A percentile compares a stretch with the other conserved stretches of the same genome.
phyloP scores from a whole-genome alignment of 2,797 vertebrate species.

The Sebastolobus alascanus region DNA sequence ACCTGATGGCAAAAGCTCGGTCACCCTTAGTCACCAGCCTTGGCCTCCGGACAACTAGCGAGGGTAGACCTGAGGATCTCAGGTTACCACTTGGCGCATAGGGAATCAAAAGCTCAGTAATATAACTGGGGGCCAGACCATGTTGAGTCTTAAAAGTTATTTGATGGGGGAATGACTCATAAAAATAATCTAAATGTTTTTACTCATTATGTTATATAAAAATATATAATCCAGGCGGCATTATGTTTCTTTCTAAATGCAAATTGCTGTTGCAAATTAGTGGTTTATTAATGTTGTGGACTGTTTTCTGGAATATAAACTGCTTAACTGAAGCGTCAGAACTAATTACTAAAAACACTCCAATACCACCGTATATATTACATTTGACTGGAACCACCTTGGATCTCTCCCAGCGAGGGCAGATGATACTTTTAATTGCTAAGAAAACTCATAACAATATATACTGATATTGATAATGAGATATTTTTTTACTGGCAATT shows the following conservation, averaged over 20 bases:
- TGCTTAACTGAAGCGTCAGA: too few relatives aligned
- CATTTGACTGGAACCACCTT: neutral
- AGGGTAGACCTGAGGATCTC: too few relatives aligned
- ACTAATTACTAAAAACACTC: neutral
- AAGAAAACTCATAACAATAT: constrained; percentile 26
- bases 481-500: constrained; percentile 38
- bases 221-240: neutral
- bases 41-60: too few relatives aligned
- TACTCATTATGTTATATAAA: neutral
- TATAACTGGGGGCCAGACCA: too few relatives aligned
- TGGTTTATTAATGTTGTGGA: neutral
- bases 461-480: constrained; percentile 14
- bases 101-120: too few relatives aligned
- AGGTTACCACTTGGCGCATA: too few relatives aligned
- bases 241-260: neutral
- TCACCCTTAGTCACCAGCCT: too few relatives aligned
- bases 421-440: constrained; percentile 22
- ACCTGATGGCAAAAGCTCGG: too few relatives aligned
- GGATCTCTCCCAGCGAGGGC: neutral
- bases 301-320: neutral
- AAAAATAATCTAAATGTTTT: neutral
- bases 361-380: neutral
- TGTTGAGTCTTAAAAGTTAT: neutral
- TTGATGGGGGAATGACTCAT: neutral
- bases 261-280: too few relatives aligned